Percentiles rank a stretch among this genome's conserved stretches.
Conservation (phyloP, 2,113 vertebrate species). For the Poecile atricapillus region DNA sequence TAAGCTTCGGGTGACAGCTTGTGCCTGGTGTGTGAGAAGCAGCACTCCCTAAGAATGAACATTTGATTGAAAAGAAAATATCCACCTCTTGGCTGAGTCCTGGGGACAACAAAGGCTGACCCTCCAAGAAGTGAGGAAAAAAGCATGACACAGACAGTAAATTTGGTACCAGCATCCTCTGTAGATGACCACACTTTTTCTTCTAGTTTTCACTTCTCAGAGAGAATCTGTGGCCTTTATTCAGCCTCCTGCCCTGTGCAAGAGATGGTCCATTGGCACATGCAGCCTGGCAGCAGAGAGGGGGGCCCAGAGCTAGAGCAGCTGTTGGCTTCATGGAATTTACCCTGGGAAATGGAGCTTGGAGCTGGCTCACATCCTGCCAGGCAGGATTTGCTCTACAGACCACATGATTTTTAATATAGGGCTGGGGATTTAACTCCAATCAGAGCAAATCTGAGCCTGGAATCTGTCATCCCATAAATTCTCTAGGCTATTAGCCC, state of each 20-base stretch:
- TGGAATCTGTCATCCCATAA: not conserved
- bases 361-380: not conserved
- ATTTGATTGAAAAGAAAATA: not conserved
- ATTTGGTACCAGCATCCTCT: not conserved
- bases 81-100: not conserved
- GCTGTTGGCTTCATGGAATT: not conserved
- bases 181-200: not conserved
- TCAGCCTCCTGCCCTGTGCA: not conserved
- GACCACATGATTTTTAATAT: slow-evolving; percentile 25
- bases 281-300: not conserved
- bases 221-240: not conserved
- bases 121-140: not conserved
- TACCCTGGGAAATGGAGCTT: not conserved
- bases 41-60: not conserved
- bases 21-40: not conserved
- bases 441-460: slow-evolving; percentile 1
- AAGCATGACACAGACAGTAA: not conserved
- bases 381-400: not conserved
- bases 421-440: not conserved
- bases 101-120: not conserved
- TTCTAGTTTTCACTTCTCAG: not conserved
- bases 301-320: not conserved
- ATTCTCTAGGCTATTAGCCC: not conserved
- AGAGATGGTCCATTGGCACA: fast-evolving
- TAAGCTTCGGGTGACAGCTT: not conserved